A percentile compares a stretch with the other conserved stretches of the same genome.
These are phyloP conservation scores for Cygnus atratus DNA, from an alignment of 2,113 vertebrate genomes.

Conservation along the genomic window DNA sequence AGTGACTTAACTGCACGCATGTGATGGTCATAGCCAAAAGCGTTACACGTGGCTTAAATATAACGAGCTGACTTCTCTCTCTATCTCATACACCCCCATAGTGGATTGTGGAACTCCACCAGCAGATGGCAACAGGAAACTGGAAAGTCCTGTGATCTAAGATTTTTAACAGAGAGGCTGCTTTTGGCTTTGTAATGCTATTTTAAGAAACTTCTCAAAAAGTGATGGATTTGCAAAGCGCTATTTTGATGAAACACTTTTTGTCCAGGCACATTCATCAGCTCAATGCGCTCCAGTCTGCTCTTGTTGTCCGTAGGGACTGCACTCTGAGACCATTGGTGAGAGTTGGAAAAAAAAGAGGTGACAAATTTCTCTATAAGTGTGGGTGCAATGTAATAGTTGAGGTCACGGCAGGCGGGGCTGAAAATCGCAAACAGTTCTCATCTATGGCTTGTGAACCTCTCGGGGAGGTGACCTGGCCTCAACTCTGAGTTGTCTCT, in stretches of 20 bases:
- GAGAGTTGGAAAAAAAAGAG: neutral
- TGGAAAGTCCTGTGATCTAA: neutral
- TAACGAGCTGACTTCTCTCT: neutral
- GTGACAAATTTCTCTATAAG: neutral
- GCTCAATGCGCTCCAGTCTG: neutral
- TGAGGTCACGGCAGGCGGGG: neutral
- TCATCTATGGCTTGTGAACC: neutral
- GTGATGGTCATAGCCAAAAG: neutral
- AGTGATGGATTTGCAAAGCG: neutral
- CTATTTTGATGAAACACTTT: neutral
- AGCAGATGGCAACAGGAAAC: slow-evolving; percentile 63
- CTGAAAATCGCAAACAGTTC: neutral
- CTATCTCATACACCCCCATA: neutral
- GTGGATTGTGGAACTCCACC: slow-evolving; percentile 23
- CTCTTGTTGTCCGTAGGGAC: neutral
- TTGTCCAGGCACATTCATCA: neutral
- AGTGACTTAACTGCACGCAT: neutral
- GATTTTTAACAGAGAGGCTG: neutral
- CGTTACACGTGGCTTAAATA: neutral
- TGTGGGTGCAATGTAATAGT: neutral
- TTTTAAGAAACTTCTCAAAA: neutral
- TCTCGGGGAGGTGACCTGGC: neutral
- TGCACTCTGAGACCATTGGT: neutral
- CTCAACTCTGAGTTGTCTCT: neutral
- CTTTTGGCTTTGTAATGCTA: neutral